Evolutionary conservation across 2,888 invertebrate species (phyloP).

Genomic region (Tetragonisca angustula): DNA sequence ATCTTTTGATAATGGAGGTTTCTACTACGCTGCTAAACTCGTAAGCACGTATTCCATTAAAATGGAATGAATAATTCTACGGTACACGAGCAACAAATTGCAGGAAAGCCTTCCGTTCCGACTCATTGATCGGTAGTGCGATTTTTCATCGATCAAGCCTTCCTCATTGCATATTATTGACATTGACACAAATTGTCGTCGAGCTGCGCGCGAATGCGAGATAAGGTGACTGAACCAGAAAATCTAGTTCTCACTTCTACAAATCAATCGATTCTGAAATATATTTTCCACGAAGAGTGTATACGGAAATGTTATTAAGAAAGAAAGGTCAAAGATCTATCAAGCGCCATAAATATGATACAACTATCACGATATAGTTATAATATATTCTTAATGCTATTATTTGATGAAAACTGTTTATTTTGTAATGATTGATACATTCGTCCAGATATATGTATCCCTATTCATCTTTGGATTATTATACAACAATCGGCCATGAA

Average conservation of each 20-base stretch:
- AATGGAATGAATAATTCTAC: neutral
- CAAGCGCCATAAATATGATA: neutral
- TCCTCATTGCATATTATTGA: constrained; percentile 34
- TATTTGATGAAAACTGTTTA: neutral
- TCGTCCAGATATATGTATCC: neutral
- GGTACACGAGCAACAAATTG: neutral
- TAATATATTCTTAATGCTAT: neutral
- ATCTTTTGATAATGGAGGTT: neutral
- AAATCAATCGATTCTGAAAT: constrained; percentile 26
- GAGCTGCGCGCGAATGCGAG: constrained; percentile 8
- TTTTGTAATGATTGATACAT: neutral
- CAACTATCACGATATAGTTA: neutral
- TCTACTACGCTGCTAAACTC: neutral
- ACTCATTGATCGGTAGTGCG: constrained; percentile 19
- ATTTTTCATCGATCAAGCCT: constrained; percentile 13
- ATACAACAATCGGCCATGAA: constrained; percentile 22
- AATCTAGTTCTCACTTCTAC: constrained; percentile 42
- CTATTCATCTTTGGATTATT: neutral
- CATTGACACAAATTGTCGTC: constrained; percentile 49
- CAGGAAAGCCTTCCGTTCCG: constrained; percentile 22
- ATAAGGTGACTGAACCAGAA: constrained; percentile 45
- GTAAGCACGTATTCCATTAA: neutral
- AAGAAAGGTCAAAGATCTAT: neutral
- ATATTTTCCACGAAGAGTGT: neutral
- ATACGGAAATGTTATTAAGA: neutral